Conservation (phyloP, 2,113 vertebrate genomes). For the Boleophthalmus pectinirostris region DNA sequence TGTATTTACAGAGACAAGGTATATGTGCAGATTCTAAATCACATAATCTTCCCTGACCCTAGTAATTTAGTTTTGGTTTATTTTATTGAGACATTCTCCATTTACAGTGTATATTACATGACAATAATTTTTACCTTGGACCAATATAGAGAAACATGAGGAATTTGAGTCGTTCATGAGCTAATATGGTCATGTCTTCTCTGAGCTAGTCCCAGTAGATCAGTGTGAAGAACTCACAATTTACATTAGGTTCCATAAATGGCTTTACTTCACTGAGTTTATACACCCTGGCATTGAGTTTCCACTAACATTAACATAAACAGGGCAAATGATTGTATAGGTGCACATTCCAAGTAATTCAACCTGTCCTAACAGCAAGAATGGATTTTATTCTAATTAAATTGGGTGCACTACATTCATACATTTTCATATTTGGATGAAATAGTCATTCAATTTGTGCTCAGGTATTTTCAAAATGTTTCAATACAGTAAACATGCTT, state of each 20-base stretch:
- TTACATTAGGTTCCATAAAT: conserved; percentile 11
- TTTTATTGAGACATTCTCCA: background rate
- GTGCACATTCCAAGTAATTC: conserved; percentile 5
- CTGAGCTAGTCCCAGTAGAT: background rate
- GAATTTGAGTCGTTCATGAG: background rate
- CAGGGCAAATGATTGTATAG: conserved; percentile 4
- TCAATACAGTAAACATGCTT: background rate
- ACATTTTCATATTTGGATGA: background rate
- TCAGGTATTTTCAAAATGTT: background rate
- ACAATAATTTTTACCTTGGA: conserved; percentile 4
- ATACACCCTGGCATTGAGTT: conserved; percentile 14
- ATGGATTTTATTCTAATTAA: background rate
- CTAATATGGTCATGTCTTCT: conserved; percentile 4
- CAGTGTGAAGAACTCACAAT: background rate
- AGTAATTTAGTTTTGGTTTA: background rate
- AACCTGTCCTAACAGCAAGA: conserved; percentile 3
- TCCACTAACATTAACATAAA: conserved; percentile 24
- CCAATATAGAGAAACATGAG: background rate
- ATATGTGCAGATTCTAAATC: background rate
- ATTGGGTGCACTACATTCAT: background rate
- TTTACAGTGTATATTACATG: background rate
- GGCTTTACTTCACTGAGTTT: conserved; percentile 34
- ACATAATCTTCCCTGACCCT: background rate
- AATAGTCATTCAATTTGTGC: background rate
- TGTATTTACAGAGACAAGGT: background rate